phyloP scores from a whole-genome alignment of 2,113 vertebrate species.

The Cryptomyrus ogoouensis region DNA sequence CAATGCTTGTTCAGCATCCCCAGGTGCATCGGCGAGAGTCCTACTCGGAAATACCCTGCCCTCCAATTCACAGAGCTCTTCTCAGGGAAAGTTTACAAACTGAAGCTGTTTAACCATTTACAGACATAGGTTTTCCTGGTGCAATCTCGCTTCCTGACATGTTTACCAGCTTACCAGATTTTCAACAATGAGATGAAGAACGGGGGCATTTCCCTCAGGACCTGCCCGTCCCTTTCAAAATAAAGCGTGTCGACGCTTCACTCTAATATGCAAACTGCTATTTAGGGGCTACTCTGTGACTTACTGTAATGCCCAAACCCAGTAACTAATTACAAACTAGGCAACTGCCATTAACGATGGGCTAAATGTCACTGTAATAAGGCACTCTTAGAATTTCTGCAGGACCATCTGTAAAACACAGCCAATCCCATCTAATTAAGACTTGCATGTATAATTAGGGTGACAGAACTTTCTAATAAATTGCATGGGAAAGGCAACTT shows the following conservation, averaged over 20 bases:
- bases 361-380: slow-evolving; percentile 18
- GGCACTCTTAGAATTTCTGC: slow-evolving; percentile 11
- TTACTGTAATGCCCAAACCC: neutral
- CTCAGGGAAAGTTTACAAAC: slow-evolving; percentile 28
- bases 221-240: neutral
- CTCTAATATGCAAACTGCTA: neutral
- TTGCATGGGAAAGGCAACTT: slow-evolving; percentile 13
- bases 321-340: slow-evolving; percentile 13
- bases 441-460: slow-evolving; percentile 19
- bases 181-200: neutral
- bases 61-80: slow-evolving; percentile 37
- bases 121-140: no score
- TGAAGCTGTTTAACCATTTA: neutral
- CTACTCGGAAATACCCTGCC: slow-evolving; percentile 36
- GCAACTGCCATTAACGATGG: slow-evolving; percentile 20
- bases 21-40: slow-evolving; percentile 52
- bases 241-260: neutral
- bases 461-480: slow-evolving; percentile 25
- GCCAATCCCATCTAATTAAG: slow-evolving; percentile 13
- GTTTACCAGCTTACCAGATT: neutral
- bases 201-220: neutral
- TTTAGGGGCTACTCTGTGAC: slow-evolving; percentile 3
- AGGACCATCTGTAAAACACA: slow-evolving; percentile 19
- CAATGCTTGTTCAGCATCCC: slow-evolving; percentile 56
- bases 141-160: neutral